Evolutionary conservation across 2,797 vertebrate genomes (phyloP).

Genomic region (Pelobates cultripes): DNA sequence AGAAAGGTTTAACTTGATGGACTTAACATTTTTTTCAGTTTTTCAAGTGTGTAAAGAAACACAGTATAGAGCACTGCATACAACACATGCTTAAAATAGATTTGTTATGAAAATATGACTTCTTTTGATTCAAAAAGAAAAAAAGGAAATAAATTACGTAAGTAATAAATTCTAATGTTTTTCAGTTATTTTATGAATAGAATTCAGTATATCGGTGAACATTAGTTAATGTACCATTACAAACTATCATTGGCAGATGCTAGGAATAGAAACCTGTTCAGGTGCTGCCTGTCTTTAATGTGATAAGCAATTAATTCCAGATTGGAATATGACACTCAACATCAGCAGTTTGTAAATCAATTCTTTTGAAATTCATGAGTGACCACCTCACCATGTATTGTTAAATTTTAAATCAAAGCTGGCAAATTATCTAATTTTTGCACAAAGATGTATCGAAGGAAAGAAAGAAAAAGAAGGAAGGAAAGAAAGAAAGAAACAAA

Average conservation of each 20-base stretch:
- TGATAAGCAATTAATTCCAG: not conserved
- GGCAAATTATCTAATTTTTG: not conserved
- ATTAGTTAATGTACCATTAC: slow-evolving; percentile 2
- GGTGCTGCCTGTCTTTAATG: not conserved
- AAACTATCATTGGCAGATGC: slow-evolving; percentile 3
- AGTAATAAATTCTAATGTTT: not conserved
- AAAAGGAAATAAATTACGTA: not conserved
- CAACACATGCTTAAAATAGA: too few relatives aligned
- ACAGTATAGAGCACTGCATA: too few relatives aligned
- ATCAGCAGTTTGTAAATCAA: slow-evolving; percentile 3
- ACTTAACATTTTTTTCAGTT: too few relatives aligned
- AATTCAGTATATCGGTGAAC: not conserved
- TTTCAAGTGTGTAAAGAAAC: too few relatives aligned
- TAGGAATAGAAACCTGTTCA: not conserved
- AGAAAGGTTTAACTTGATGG: too few relatives aligned
- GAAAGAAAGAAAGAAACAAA: too few relatives aligned
- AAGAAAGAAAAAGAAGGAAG: too few relatives aligned
- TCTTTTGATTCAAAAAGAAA: too few relatives aligned
- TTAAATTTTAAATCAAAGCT: not conserved
- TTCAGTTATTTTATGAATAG: not conserved
- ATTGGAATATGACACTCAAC: slow-evolving; percentile 1
- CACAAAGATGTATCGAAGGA: not conserved
- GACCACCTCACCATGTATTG: not conserved
- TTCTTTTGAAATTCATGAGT: not conserved
- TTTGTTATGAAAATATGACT: too few relatives aligned